Evolutionary conservation across 2,113 vertebrate genomes (phyloP).

Genomic region (Serilophus lunatus): DNA sequence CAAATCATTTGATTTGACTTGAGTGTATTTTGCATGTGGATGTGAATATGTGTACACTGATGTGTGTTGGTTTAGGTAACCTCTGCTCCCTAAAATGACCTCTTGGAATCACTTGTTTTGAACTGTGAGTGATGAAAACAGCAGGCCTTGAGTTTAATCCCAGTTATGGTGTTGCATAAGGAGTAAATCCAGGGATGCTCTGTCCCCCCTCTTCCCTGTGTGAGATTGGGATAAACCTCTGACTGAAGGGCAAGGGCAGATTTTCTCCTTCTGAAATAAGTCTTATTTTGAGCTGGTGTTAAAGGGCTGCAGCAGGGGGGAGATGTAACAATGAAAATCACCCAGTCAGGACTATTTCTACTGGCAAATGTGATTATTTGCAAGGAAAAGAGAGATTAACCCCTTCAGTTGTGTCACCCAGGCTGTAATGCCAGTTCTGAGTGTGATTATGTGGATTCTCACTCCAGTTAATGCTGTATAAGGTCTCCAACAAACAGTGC

Average conservation of each 20-base stretch:
- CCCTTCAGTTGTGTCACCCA: neutral
- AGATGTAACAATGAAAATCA: neutral
- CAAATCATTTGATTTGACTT: neutral
- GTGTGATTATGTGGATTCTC: neutral
- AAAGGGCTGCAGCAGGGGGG: neutral
- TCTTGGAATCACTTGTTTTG: neutral
- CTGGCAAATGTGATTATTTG: neutral
- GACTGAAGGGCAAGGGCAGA: neutral
- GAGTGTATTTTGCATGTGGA: too few species aligned
- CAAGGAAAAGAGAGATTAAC: neutral
- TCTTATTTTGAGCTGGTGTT: neutral
- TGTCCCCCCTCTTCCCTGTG: neutral
- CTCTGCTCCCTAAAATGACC: neutral
- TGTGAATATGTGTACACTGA: fast-evolving
- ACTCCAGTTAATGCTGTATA: too few species aligned
- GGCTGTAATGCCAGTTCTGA: fast-evolving
- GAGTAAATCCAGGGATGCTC: neutral
- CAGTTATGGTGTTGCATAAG: neutral
- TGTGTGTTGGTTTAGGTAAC: neutral
- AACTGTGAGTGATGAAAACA: neutral
- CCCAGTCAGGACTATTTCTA: neutral
- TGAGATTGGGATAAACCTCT: neutral
- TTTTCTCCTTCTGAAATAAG: neutral
- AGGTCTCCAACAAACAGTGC: neutral
- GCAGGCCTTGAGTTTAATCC: neutral